Conservation (phyloP, 2,113 vertebrate genomes). For the Laterallus jamaicensis region DNA sequence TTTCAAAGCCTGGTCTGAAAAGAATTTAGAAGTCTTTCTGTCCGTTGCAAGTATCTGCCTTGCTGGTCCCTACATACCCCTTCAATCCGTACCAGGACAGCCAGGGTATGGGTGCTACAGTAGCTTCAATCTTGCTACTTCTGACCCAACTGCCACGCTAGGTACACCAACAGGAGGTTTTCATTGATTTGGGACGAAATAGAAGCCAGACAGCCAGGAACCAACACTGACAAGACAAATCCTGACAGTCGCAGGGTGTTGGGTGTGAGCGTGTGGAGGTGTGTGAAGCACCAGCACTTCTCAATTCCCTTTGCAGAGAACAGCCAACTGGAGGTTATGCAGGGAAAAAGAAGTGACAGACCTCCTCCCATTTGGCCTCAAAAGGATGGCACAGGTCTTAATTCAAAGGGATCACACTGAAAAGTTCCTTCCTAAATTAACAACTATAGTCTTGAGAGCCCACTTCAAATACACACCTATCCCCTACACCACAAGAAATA, state of each 20-base stretch:
- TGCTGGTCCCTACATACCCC: not conserved
- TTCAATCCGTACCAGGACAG: not conserved
- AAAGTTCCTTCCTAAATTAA: not conserved
- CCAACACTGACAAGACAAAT: not conserved
- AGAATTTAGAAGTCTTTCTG: not conserved
- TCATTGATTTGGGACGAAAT: not conserved
- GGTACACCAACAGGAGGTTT: not conserved
- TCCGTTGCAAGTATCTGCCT: not conserved
- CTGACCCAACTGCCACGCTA: accelerated
- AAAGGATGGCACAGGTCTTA: not conserved
- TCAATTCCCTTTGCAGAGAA: not conserved
- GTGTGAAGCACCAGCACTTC: not conserved
- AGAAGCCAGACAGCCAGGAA: not conserved
- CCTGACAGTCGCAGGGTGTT: not conserved
- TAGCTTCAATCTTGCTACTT: not conserved
- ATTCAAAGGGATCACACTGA: too few relatives aligned
- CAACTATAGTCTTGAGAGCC: not conserved
- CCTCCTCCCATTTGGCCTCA: not conserved
- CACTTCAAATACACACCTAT: not conserved
- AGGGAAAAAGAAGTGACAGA: not conserved
- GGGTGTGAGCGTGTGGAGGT: too few relatives aligned
- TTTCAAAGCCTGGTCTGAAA: not conserved
- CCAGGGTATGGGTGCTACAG: not conserved
- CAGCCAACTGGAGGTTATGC: not conserved
- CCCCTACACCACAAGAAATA: not conserved